These are phyloP conservation scores for Acipenser oxyrinchus DNA, from an alignment of 2,797 vertebrate genomes.

Conservation along the genomic window DNA sequence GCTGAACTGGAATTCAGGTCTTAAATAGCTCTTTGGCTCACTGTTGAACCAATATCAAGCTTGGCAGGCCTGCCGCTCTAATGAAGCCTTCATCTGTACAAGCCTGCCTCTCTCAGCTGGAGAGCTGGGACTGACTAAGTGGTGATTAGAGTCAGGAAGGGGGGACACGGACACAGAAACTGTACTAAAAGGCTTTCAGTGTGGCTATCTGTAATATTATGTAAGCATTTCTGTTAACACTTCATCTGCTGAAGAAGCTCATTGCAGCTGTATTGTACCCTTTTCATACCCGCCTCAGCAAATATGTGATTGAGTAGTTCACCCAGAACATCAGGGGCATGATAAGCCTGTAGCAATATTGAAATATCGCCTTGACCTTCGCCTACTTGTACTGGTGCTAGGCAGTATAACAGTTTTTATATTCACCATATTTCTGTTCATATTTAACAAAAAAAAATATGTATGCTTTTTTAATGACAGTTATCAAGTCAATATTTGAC, in stretches of 20 bases:
- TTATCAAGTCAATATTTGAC: too few relatives aligned
- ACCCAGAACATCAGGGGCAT: too few relatives aligned
- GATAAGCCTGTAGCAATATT: too few relatives aligned
- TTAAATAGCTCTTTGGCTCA: conserved; percentile 31
- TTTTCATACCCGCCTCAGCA: too few relatives aligned
- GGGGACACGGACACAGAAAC: neutral
- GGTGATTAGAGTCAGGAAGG: conserved; percentile 5
- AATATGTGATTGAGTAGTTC: too few relatives aligned
- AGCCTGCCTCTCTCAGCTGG: conserved; percentile 29
- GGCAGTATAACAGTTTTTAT: too few relatives aligned
- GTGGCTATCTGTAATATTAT: neutral
- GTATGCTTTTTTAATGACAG: too few relatives aligned
- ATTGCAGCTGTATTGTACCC: too few relatives aligned
- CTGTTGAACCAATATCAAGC: conserved; percentile 26
- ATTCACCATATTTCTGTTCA: too few relatives aligned
- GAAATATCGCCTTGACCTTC: too few relatives aligned
- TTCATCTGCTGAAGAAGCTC: neutral
- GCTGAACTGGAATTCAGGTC: conserved; percentile 23
- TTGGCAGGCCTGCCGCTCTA: conserved; percentile 38
- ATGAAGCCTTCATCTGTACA: conserved; percentile 42
- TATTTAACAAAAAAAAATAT: too few relatives aligned
- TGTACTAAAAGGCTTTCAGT: neutral
- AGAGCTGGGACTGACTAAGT: conserved; percentile 15
- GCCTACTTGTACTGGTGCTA: too few relatives aligned
- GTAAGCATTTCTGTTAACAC: neutral